Conservation (phyloP, 2,888 invertebrate species). For the Philhelius pedissequus region DNA sequence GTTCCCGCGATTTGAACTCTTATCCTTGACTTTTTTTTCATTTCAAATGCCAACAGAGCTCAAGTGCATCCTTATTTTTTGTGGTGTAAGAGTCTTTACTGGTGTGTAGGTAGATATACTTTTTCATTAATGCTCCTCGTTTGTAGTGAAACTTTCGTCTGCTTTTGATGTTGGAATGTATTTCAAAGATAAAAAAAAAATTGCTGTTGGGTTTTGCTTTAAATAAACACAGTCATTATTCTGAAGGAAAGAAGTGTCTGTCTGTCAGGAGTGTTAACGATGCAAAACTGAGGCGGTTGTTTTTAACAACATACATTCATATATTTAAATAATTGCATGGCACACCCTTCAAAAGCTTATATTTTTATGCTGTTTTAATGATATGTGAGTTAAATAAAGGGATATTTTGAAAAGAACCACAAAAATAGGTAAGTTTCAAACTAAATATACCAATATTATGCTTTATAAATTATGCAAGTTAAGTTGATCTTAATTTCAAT, state of each 20-base stretch:
- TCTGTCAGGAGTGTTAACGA: neutral
- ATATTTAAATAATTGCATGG: neutral
- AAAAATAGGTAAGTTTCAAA: too few species aligned
- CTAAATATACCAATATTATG: too few species aligned
- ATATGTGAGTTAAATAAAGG: neutral
- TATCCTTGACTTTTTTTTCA: neutral
- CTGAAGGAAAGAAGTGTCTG: neutral
- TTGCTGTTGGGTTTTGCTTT: neutral
- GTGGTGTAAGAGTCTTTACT: neutral
- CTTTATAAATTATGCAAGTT: too few species aligned
- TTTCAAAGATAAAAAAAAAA: neutral
- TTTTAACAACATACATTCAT: neutral
- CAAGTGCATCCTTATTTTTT: neutral
- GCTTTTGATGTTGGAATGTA: neutral
- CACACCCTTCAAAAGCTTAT: neutral
- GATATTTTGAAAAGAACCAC: too few species aligned
- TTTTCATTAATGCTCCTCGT: neutral
- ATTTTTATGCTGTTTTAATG: neutral
- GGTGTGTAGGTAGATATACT: neutral
- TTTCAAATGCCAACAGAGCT: neutral
- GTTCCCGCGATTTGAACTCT: neutral
- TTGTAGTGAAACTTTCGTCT: neutral
- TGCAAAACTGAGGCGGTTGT: neutral
- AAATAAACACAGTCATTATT: slow-evolving; percentile 8
- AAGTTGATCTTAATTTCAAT: too few species aligned